Conservation (phyloP, 2,888 invertebrate genomes). For the Cantharis rufa region DNA sequence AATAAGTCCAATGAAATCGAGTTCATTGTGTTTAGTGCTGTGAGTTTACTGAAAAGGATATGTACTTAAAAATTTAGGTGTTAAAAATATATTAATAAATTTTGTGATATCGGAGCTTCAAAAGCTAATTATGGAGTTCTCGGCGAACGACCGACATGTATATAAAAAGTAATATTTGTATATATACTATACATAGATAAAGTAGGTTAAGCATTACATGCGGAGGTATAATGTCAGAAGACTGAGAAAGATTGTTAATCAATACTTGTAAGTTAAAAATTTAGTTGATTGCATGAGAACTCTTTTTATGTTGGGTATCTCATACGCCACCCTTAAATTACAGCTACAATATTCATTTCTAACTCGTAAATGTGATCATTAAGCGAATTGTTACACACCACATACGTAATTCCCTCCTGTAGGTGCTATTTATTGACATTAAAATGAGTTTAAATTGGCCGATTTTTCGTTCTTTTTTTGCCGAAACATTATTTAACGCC, state of each 20-base stretch:
- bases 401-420: slow-evolving; percentile 29
- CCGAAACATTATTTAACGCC: slow-evolving; percentile 13
- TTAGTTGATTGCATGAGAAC: slow-evolving; percentile 26
- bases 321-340: slow-evolving; percentile 17
- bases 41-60: slow-evolving; percentile 27
- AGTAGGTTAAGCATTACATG: slow-evolving; percentile 35
- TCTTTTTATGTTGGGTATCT: slow-evolving; percentile 23
- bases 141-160: slow-evolving; percentile 32
- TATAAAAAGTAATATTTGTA: slow-evolving; percentile 31
- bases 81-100: slow-evolving; percentile 27
- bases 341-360: slow-evolving; percentile 25
- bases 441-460: slow-evolving; percentile 24
- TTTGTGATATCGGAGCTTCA: slow-evolving; percentile 29
- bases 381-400: slow-evolving; percentile 23
- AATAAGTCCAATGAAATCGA: slow-evolving; percentile 20
- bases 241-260: slow-evolving; percentile 44
- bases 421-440: slow-evolving; percentile 32
- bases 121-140: slow-evolving; percentile 22
- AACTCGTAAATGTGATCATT: slow-evolving; percentile 29
- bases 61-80: slow-evolving; percentile 19
- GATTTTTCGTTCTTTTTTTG: slow-evolving; percentile 12
- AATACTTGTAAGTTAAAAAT: slow-evolving; percentile 41
- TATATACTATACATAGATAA: slow-evolving; percentile 39
- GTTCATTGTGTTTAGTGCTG: slow-evolving; percentile 32
- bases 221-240: slow-evolving; percentile 51